Percentiles rank a stretch among this genome's conserved stretches.
Evolutionary conservation across 2,888 invertebrate genomes (phyloP).

Genomic region (Catonia carolina): DNA sequence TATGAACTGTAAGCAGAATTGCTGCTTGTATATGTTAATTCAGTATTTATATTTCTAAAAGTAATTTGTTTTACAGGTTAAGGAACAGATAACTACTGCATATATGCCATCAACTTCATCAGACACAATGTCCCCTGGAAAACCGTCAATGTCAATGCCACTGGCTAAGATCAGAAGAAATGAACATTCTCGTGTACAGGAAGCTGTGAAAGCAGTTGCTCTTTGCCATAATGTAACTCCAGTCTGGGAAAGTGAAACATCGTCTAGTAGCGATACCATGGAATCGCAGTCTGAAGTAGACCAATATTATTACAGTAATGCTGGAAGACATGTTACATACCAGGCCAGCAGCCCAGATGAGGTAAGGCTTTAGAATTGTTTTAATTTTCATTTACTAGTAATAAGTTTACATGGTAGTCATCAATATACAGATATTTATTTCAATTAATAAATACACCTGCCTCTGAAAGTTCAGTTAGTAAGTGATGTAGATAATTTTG

Average conservation of each 20-base stretch:
- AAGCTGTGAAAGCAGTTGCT: slow-evolving; percentile 88
- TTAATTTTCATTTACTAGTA: not conserved
- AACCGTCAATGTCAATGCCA: slow-evolving; percentile 10
- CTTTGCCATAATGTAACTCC: slow-evolving; percentile 99
- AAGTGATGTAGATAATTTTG: too few species aligned
- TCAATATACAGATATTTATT: too few species aligned
- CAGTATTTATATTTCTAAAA: too few species aligned
- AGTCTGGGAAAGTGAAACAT: slow-evolving; percentile 62
- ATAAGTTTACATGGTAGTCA: too few species aligned
- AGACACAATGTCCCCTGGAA: slow-evolving; percentile 23
- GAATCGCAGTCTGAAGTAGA: slow-evolving; percentile 51
- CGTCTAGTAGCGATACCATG: slow-evolving; percentile 1
- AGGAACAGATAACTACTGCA: slow-evolving; percentile 45
- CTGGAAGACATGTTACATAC: slow-evolving; percentile 26
- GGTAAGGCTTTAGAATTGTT: slow-evolving; percentile 39
- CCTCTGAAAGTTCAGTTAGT: too few species aligned
- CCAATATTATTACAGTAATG: slow-evolving; percentile 43
- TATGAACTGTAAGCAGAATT: too few species aligned
- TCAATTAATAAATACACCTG: too few species aligned
- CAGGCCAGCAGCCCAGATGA: slow-evolving; percentile 74
- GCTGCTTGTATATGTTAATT: too few species aligned
- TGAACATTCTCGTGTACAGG: slow-evolving; percentile 69
- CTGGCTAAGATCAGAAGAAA: slow-evolving; percentile 55
- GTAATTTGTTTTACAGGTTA: slow-evolving; percentile 40
- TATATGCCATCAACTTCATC: slow-evolving; percentile 38